These are phyloP conservation scores for Poeciliopsis turrubarensis DNA, from an alignment of 2,113 vertebrate genomes.

Conservation along the genomic window DNA sequence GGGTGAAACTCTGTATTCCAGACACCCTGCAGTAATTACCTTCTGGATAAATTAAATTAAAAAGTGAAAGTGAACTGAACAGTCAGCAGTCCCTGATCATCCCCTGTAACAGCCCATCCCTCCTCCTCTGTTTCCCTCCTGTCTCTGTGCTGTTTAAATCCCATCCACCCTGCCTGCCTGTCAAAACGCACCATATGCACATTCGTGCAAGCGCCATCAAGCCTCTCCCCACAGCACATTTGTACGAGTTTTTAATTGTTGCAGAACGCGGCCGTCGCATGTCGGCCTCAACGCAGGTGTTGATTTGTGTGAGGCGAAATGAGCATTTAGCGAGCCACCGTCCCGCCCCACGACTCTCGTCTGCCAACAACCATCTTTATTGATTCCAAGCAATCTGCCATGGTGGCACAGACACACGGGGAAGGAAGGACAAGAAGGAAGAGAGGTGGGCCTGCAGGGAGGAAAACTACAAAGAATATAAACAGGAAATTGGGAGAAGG, in stretches of 20 bases:
- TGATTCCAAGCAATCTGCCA: slow-evolving; percentile 69
- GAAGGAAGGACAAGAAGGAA: slow-evolving; percentile 13
- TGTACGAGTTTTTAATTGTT: slow-evolving; percentile 62
- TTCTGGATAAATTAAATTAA: background rate
- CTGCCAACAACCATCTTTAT: slow-evolving; percentile 72
- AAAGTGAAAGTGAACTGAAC: background rate
- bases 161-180: slow-evolving; percentile 31
- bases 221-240: slow-evolving; percentile 43
- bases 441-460: slow-evolving; percentile 18
- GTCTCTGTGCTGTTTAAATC: slow-evolving; percentile 21
- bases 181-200: slow-evolving; percentile 56
- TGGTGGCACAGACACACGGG: slow-evolving; percentile 16
- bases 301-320: slow-evolving; percentile 69
- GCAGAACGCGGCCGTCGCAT: slow-evolving; percentile 49
- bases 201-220: slow-evolving; percentile 14
- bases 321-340: slow-evolving; percentile 60
- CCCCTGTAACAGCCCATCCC: background rate
- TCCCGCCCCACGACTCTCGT: slow-evolving; percentile 65
- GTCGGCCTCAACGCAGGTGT: slow-evolving; percentile 29
- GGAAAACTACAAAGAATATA: slow-evolving; percentile 62
- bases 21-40: background rate
- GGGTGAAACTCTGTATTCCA: background rate
- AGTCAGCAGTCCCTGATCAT: background rate
- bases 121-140: slow-evolving; percentile 7
- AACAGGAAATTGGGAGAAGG: slow-evolving; percentile 61